Evolutionary conservation across 2,888 invertebrate genomes (phyloP).

Genomic region (Polietes domitor): DNA sequence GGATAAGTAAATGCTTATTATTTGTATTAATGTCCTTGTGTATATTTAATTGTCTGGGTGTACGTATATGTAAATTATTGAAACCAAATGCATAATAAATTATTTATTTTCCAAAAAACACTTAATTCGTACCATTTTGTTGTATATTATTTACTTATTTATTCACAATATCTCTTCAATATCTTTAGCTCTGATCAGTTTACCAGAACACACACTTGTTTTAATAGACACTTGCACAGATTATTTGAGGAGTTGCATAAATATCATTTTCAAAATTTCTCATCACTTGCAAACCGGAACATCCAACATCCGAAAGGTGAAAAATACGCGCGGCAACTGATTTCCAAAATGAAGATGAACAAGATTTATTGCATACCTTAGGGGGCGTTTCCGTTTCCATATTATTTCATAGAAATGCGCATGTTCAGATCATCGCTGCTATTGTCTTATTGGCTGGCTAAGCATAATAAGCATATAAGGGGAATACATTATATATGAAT

Average conservation of each 20-base stretch:
- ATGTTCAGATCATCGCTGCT: neutral
- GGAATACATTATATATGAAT: neutral
- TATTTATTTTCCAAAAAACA: conserved; percentile 49
- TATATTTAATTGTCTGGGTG: conserved; percentile 37
- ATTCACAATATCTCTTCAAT: neutral
- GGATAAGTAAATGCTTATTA: conserved; percentile 85
- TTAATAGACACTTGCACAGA: conserved; percentile 9
- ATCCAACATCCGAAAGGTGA: conserved; percentile 39
- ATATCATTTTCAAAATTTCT: neutral
- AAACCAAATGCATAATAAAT: conserved; percentile 29
- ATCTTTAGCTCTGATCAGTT: neutral
- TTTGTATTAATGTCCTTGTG: neutral
- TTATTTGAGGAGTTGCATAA: neutral
- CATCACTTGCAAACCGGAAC: neutral
- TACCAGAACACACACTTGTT: neutral
- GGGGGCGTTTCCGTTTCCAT: conserved; percentile 51
- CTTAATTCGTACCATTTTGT: conserved; percentile 32
- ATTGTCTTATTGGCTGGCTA: conserved; percentile 37
- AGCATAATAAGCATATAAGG: neutral
- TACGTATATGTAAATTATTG: conserved; percentile 36
- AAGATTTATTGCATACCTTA: conserved; percentile 56
- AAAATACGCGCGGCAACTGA: conserved; percentile 60
- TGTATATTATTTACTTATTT: conserved; percentile 8
- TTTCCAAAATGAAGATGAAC: conserved; percentile 15
- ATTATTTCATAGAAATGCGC: conserved; percentile 28